These are phyloP conservation scores for Alectoris magna DNA, from an alignment of 2,797 vertebrate species.

Conservation along the genomic window DNA sequence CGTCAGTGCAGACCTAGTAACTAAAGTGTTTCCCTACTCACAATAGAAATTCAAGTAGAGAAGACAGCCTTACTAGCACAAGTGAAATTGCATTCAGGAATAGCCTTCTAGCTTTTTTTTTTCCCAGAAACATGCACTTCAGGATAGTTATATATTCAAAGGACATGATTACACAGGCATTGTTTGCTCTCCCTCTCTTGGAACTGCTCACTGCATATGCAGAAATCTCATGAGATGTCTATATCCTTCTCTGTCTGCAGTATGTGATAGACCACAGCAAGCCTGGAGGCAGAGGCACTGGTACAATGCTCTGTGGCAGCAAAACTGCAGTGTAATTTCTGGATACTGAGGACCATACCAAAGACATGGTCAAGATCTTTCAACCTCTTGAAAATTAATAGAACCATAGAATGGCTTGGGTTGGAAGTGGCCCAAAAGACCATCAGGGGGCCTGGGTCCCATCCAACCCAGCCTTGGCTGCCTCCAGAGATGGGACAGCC, in stretches of 20 bases:
- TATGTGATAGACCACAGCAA: neutral
- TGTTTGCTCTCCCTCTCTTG: neutral
- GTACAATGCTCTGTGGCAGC: neutral
- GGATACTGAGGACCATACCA: neutral
- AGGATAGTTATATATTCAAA: neutral
- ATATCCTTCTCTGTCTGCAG: neutral
- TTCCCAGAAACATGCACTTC: neutral
- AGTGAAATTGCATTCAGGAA: neutral
- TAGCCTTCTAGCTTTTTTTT: neutral
- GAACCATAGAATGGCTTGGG: no score
- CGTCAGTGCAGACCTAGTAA: neutral
- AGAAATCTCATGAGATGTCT: neutral
- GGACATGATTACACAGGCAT: neutral
- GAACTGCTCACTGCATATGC: neutral
- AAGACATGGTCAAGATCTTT: neutral
- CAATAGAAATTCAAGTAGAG: neutral
- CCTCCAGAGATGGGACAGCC: no score
- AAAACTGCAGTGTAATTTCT: neutral
- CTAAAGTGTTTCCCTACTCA: neutral
- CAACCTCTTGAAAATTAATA: neutral
- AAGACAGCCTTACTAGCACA: neutral
- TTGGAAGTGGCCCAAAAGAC: no score
- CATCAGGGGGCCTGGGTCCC: no score
- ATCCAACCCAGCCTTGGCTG: no score
- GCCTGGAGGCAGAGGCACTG: neutral